Conservation (phyloP, 1,140 invertebrate species). For the Penaeus chinensis region DNA sequence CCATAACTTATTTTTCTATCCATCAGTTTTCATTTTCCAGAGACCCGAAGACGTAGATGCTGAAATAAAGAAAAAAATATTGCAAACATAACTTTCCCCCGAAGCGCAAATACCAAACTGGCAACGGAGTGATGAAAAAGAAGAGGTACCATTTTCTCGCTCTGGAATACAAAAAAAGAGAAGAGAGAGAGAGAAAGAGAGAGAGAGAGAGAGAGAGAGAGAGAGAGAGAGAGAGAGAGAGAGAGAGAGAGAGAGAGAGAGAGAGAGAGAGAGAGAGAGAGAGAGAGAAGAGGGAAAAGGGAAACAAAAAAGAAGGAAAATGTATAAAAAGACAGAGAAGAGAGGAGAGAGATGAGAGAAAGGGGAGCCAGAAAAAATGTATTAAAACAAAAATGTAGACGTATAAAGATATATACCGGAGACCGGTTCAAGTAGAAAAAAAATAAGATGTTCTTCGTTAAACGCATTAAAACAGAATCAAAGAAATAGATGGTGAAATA, state of each 20-base stretch:
- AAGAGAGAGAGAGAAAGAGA: not conserved
- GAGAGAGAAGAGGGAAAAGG: not conserved
- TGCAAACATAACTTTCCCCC: not conserved
- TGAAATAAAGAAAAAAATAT: conserved; percentile 14
- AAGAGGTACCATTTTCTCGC: conserved; percentile 17
- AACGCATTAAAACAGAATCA: not conserved
- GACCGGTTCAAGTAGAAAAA: not conserved
- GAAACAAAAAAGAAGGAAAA: not conserved
- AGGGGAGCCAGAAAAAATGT: not conserved
- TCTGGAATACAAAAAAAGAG: conserved; percentile 2
- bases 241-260: conserved; percentile 4
- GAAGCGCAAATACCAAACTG: too few species aligned
- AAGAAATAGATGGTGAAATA: not conserved
- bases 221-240: conserved; percentile 15
- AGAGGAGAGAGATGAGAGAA: not conserved
- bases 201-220: not conserved
- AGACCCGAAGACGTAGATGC: not conserved
- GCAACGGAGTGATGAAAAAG: not conserved
- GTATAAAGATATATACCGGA: too few species aligned
- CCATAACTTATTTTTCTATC: conserved; percentile 43
- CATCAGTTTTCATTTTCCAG: conserved; percentile 47
- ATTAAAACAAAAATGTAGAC: too few species aligned
- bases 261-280: not conserved
- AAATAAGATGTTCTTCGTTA: not conserved
- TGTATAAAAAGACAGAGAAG: not conserved